Percentiles rank a stretch among this genome's conserved stretches.
Conservation (phyloP, 2,113 vertebrate genomes). For the Nyctereutes procyonoides region DNA sequence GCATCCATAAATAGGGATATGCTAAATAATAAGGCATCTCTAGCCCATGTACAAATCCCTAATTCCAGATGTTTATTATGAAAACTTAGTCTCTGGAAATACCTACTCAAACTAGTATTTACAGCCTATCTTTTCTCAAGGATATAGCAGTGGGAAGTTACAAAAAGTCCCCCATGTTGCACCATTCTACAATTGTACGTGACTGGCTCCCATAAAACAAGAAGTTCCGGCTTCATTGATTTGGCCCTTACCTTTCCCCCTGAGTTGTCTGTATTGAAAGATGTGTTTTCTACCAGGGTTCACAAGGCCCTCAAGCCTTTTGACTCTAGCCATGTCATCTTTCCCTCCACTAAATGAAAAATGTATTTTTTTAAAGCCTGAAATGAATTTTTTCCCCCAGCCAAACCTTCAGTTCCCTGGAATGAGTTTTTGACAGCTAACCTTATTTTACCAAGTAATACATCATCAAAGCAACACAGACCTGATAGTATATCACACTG, state of each 20-base stretch:
- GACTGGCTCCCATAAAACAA: not conserved
- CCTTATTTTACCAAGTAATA: slow-evolving; percentile 77
- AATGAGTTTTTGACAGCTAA: slow-evolving; percentile 77
- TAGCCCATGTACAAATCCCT: slow-evolving; percentile 34
- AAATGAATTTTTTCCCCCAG: slow-evolving; percentile 67
- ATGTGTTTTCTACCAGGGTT: not conserved
- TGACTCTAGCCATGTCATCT: not conserved
- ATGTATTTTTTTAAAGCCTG: slow-evolving; percentile 52
- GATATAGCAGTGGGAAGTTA: not conserved
- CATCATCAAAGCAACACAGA: slow-evolving; percentile 69
- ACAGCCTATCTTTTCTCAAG: not conserved
- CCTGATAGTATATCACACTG: slow-evolving; percentile 37
- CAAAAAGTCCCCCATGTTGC: not conserved
- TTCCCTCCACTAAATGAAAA: slow-evolving; percentile 44
- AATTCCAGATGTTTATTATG: slow-evolving; percentile 66
- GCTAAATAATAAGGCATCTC: slow-evolving; percentile 71
- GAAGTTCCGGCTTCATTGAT: not conserved
- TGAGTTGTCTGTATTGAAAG: not conserved
- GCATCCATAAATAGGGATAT: slow-evolving; percentile 80
- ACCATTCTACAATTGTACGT: not conserved
- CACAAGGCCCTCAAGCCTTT: not conserved
- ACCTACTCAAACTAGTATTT: not conserved
- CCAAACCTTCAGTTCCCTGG: slow-evolving; percentile 51
- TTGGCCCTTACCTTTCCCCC: not conserved
- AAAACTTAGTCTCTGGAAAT: not conserved